Conservation (phyloP, 2,888 invertebrate species). For the Trichopoda pennipes region DNA sequence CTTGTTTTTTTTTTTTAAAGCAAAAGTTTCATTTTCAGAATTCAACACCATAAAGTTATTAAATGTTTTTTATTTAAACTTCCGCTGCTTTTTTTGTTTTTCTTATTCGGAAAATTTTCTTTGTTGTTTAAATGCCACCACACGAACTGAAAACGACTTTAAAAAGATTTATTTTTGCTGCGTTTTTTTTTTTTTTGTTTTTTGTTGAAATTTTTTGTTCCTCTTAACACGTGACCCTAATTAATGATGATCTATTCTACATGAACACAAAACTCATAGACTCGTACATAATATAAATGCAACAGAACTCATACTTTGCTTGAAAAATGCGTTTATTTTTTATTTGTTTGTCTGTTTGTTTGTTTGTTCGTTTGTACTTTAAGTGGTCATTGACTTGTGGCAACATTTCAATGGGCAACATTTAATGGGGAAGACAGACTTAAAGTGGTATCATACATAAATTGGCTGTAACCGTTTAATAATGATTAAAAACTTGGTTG, state of each 20-base stretch:
- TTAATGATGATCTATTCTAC: slow-evolving; percentile 63
- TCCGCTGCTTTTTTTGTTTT: slow-evolving; percentile 20
- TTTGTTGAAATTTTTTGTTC: slow-evolving; percentile 10
- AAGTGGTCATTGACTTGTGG: slow-evolving; percentile 63
- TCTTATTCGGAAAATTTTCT: not conserved
- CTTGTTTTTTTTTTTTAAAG: not conserved
- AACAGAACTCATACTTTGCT: slow-evolving; percentile 20
- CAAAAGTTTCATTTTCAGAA: slow-evolving; percentile 8
- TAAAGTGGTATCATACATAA: too few species aligned
- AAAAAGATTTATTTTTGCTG: not conserved
- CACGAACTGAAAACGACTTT: slow-evolving; percentile 12
- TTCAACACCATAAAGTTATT: not conserved
- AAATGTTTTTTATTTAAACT: slow-evolving; percentile 31
- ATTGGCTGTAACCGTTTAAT: too few species aligned
- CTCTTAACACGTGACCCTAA: slow-evolving; percentile 64
- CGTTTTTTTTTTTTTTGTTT: slow-evolving; percentile 1
- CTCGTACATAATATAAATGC: slow-evolving; percentile 9
- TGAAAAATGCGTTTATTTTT: slow-evolving; percentile 50
- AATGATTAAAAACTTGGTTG: too few species aligned
- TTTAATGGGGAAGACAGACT: slow-evolving; percentile 24
- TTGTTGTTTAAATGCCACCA: slow-evolving; percentile 32
- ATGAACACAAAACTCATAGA: slow-evolving; percentile 14
- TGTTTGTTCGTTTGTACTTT: slow-evolving; percentile 23
- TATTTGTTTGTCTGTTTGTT: too few species aligned
- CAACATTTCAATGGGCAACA: slow-evolving; percentile 29